A percentile compares a stretch with the other conserved stretches of the same genome.
These are phyloP conservation scores for Seriola quinqueradiata DNA, from an alignment of 2,113 vertebrate genomes.

Conservation along the genomic window DNA sequence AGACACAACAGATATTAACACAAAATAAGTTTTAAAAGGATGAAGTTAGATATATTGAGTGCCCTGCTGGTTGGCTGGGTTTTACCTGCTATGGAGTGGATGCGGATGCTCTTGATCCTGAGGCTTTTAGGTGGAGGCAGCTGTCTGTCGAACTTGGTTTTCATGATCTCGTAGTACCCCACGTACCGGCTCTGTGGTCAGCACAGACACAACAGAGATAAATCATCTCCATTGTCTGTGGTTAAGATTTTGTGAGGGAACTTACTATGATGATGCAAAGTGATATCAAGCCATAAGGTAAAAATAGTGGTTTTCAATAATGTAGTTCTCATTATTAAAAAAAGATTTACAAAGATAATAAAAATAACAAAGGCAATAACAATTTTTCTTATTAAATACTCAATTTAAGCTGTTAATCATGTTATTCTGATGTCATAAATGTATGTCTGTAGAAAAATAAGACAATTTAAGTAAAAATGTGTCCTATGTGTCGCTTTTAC, in stretches of 20 bases:
- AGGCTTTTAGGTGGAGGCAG: slow-evolving; percentile 89
- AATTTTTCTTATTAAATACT: not conserved
- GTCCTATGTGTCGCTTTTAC: not conserved
- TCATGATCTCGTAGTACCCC: slow-evolving; percentile 93
- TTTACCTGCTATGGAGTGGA: slow-evolving; percentile 92
- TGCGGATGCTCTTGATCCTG: slow-evolving; percentile 87
- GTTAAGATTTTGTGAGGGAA: not conserved
- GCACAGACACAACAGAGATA: slow-evolving; percentile 21
- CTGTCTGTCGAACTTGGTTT: slow-evolving; percentile 86
- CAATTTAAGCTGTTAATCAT: not conserved
- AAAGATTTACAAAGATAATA: not conserved
- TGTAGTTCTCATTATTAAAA: not conserved
- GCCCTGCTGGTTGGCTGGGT: not conserved
- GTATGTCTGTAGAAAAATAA: not conserved
- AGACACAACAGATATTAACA: not conserved
- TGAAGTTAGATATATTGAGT: not conserved
- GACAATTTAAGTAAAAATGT: not conserved
- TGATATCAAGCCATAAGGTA: no score
- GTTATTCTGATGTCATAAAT: not conserved
- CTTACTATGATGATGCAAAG: not conserved
- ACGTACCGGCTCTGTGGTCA: slow-evolving; percentile 92
- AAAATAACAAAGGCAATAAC: not conserved
- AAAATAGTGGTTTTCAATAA: not conserved
- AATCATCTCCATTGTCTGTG: no score
- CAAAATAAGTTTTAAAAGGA: not conserved